Evolutionary conservation across 2,888 invertebrate species (phyloP), one percentile per base, ranked within the genome.

Genomic region (Apamea epomidion): DNA sequence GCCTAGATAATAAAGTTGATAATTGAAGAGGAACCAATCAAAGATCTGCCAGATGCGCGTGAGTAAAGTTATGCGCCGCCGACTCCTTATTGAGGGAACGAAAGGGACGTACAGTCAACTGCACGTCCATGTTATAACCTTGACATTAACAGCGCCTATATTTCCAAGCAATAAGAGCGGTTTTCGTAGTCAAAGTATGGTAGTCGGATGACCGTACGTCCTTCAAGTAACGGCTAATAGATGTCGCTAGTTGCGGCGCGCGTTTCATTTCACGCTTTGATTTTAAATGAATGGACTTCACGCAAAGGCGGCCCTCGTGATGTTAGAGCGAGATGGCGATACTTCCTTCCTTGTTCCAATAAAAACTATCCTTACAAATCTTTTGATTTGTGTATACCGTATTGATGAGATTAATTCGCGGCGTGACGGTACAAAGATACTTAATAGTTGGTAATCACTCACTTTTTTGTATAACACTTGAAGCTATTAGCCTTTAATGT

Each of bases 41-140:
- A 89, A 92, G 90, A 87, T 87, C 86, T 78, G 88, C 82, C 85
- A 90, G 93, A 93, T 94, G 95, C 95, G 96, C 95, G 93, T 93
- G 95, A 95, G 95, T 92, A 93, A 94, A 94, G 92, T 87, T 86
- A 90, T 88, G 86, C 85, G 87, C 77, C 69, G 86, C 74, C 62
- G 78, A 85, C 80, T 83, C 82, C 80, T 77, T 82, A 82, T 78
- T 81, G 88, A 86, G 78, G 75, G 79, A 84, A 87, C 71, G 81
- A 89, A 88, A 85, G 92, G 90, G 93, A 93, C 83, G 83, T 88
- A 82, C 78, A 58, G 37, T 76, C 48, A 64, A 69, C 58, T 25
- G 16, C 16, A 58, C 14, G 3, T 8, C 7, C 25, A 60, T 51
- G 32, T 68, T 58, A 42, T n/a, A 64, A 64, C 18, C 18, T 37